A percentile compares a stretch with the other conserved stretches of the same genome.
Conservation (phyloP, 2,113 vertebrate genomes). For the Pteronura brasiliensis region DNA sequence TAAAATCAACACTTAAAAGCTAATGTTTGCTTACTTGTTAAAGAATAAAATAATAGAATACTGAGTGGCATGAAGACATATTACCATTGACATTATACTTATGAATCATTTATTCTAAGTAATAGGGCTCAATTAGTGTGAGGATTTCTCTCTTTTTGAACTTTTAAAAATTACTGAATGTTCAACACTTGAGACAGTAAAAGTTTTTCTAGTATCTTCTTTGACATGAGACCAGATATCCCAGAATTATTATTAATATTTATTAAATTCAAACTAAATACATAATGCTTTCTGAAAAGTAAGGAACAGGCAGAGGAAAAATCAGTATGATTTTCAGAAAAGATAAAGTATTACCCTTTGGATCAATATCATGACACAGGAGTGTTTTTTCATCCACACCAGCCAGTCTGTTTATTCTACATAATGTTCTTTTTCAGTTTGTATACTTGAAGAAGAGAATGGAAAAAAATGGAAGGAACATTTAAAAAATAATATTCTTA, state of each 20-base stretch:
- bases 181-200: background rate
- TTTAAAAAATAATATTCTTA: background rate
- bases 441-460: background rate
- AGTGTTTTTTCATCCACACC: background rate
- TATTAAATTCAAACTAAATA: constrained; percentile 27
- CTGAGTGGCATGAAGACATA: background rate
- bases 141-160: background rate
- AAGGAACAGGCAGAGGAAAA: background rate
- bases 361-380: background rate
- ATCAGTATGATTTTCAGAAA: background rate
- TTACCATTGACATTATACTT: background rate
- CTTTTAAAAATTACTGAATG: background rate
- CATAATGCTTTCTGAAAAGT: background rate
- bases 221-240: background rate
- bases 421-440: background rate
- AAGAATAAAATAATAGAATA: constrained; percentile 23
- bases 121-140: background rate
- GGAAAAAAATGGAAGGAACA: background rate
- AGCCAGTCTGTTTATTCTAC: background rate
- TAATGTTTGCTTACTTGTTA: constrained; percentile 39
- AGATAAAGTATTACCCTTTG: background rate
- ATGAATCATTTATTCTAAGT: background rate
- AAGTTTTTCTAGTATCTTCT: background rate
- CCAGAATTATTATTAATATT: background rate
- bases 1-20: constrained; percentile 31